phyloP scores from a whole-genome alignment of 2,797 vertebrate species.

The Tragopan temminckii region DNA sequence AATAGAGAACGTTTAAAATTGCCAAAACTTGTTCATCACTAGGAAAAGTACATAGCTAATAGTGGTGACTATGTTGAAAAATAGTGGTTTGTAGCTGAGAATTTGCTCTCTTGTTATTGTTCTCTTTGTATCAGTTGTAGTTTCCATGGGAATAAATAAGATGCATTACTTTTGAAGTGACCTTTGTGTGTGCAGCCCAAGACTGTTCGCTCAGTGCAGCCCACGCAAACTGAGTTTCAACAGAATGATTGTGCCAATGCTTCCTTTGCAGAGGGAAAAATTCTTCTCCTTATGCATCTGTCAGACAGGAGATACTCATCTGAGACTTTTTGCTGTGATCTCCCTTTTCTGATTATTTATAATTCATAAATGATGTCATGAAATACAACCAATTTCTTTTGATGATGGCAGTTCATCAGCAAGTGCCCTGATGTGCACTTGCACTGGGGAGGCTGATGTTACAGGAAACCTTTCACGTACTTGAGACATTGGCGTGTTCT shows the following conservation, averaged over 20 bases:
- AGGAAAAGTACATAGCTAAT: too few relatives aligned
- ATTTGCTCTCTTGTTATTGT: too few relatives aligned
- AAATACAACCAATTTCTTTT: neutral
- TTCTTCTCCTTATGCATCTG: accelerated
- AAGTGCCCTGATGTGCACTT: neutral
- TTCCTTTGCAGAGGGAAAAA: neutral
- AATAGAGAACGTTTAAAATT: too few relatives aligned
- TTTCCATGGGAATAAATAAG: too few relatives aligned
- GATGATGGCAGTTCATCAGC: neutral
- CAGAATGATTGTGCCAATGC: neutral
- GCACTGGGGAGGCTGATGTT: neutral
- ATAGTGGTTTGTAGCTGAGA: too few relatives aligned
- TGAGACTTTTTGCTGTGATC: neutral
- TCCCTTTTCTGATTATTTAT: conserved; percentile 8
- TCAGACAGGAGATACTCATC: neutral
- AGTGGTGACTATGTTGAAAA: too few relatives aligned
- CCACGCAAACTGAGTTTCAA: neutral
- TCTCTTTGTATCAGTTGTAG: too few relatives aligned
- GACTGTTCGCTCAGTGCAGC: too few relatives aligned
- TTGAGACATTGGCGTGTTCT: neutral
- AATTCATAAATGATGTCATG: neutral
- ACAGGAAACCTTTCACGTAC: neutral
- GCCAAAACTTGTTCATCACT: too few relatives aligned
- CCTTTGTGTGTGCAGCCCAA: too few relatives aligned
- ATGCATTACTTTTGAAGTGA: too few relatives aligned